These are phyloP conservation scores for Oxytorus armatus DNA, from an alignment of 2,888 invertebrate genomes.

Conservation along the genomic window DNA sequence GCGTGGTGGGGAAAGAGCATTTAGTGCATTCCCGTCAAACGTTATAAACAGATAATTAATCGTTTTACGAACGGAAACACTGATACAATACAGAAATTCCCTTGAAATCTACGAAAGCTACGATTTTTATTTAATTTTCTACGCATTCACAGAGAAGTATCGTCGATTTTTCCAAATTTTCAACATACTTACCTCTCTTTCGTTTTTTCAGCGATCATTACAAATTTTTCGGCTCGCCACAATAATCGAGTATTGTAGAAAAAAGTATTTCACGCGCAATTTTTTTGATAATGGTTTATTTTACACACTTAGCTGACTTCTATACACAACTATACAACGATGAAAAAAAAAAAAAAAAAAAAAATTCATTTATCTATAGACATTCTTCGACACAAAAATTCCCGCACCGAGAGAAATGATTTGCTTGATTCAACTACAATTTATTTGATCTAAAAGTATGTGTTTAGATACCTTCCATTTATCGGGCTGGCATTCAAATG, in stretches of 20 bases:
- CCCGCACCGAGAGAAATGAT: no score
- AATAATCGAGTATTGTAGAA: not conserved
- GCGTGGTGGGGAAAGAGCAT: conserved; percentile 24
- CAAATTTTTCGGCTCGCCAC: no score
- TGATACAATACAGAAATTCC: not conserved
- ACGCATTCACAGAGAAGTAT: not conserved
- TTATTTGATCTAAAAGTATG: no score
- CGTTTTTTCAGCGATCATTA: no score
- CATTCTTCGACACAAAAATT: conserved; percentile 27
- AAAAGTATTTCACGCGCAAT: conserved; percentile 5
- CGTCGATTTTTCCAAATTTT: not conserved
- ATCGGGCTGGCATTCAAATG: no score
- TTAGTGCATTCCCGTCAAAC: conserved; percentile 65
- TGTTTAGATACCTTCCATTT: no score
- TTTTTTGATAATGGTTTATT: conserved; percentile 82
- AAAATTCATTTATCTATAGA: conserved; percentile 62
- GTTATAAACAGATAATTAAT: conserved; percentile 60
- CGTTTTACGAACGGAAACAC: conserved; percentile 5
- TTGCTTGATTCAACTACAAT: no score
- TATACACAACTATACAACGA: conserved; percentile 84
- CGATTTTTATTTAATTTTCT: not conserved
- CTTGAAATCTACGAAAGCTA: not conserved
- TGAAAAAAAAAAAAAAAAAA: conserved; percentile 78
- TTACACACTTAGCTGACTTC: conserved; percentile 83
- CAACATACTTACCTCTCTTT: no score